Base-by-base conservation (phyloP, 2,888 invertebrate species). In the Nebria brevicollis region DNA sequence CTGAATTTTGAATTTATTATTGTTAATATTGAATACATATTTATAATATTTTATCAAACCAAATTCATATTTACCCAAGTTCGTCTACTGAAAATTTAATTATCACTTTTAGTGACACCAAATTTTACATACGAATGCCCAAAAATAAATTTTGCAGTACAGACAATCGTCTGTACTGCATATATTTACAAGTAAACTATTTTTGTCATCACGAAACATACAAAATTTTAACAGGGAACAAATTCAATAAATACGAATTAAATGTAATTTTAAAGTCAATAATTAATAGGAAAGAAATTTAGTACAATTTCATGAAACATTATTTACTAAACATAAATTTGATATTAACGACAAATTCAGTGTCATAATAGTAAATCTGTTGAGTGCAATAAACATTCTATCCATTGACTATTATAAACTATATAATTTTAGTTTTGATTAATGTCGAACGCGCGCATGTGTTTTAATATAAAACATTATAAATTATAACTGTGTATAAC, bases 401-500 rank as follows among this genome's bases (percentile, higher is more conserved):
- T 54, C 54, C 54, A 54, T 54, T 54, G 11, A 54, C 7, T 13
- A 13, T 13, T 54, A 11, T 5, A 54, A 54, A 54, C 54, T 8
- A 5, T 11, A 54, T 54, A 54, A 54, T 54, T 54, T 54, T 54
- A 11, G 54, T 54, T 34, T 34, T 54, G 54, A 54, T 54, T 54
- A 54, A 54, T 54, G 54, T 0, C 10, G 15, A 70, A 6, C 13
- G 34, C 70, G 11, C 34, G 25, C 25, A 11, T 70, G 70, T 70
- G 20, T 70, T n/a, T 70, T 25, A 26, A 34, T 70, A 20, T 70
- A 34, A 25, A 70, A 70, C 7, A 7, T 41, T 11, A 75, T 74
- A 74, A 79, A 79, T 77, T 77, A 72, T 77, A 66, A 79, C 68
- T 79, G 66, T 66, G 43, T 70, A 70, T 25, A 70, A 70, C 70